Evolutionary conservation across 2,888 invertebrate genomes (phyloP), one percentile per base, ranked within the genome.

Genomic region (Aethes cnicana): DNA sequence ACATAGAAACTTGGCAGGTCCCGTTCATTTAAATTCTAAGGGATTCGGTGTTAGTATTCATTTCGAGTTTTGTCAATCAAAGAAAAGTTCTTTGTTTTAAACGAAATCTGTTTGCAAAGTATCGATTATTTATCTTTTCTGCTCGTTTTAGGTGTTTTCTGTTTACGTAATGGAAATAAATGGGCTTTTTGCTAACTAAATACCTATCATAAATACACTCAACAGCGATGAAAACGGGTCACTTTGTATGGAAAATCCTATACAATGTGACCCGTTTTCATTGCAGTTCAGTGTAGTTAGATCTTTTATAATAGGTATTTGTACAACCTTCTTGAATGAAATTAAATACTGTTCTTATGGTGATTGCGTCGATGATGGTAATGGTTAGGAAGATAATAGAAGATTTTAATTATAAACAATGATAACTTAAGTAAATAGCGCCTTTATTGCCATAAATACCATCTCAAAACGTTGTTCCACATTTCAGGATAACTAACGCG

Each of bases 21-120:
- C 73, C 82, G 71, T 81, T 82, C 82, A 83, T 85, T 85, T 83
- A 84, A 84, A 84, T 84, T 79, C 81, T 81, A 81, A 83, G 78
- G 78, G 79, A 81, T 82, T 80, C 78, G 41, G 48, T 62, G 79
- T 83, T 81, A 79, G 83, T 78, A 84, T 82, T 84, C 81, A 84
- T 81, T 79, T 77, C 64, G 78, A 81, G 77, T 81, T 81, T 81
- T 80, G 81, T 82, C 81, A 82, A 81, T 83, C 79, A 72, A 74
- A 70, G 72, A 74, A 74, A 80, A 80, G 74, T 76, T 79, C 72
- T 64, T 66, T 64, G 72, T 74, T 74, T 73, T 68, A n/a, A n/a
- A n/a, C n/a, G n/a, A n/a, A n/a, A 67, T 66, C 71, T 63, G 67
- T 69, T 69, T 64, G 8, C 17, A 44, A 36, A 53, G 61, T 63